A percentile compares a stretch with the other conserved stretches of the same genome.
These are phyloP conservation scores for Tetranychus truncatus DNA, from an alignment of 2,888 invertebrate species.

Conservation along the genomic window DNA sequence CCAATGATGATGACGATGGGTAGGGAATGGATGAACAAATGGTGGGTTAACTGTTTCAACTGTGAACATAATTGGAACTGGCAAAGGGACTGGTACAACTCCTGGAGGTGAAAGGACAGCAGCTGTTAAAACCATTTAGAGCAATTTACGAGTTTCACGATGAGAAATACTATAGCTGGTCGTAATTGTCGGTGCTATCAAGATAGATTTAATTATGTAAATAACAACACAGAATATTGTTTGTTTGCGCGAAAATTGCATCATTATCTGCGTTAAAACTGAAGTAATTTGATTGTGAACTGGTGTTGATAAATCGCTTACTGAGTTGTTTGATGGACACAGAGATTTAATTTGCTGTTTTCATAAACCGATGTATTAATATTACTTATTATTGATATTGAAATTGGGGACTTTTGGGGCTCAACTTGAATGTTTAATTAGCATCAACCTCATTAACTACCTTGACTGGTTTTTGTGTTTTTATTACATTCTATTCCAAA, in stretches of 20 bases:
- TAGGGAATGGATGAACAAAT: neutral
- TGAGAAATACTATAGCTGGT: neutral
- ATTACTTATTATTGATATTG: too few species aligned
- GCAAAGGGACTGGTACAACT: neutral
- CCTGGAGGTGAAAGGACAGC: neutral
- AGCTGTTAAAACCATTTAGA: neutral
- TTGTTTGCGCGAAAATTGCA: neutral
- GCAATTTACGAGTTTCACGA: neutral
- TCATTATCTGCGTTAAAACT: neutral
- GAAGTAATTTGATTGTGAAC: too few species aligned
- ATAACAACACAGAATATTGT: neutral
- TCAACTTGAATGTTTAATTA: neutral
- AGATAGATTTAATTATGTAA: neutral
- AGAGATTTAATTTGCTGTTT: too few species aligned
- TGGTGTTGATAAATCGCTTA: too few species aligned
- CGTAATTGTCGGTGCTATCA: neutral
- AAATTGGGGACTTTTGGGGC: neutral
- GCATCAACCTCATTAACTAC: neutral
- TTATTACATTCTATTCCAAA: neutral
- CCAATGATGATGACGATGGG: neutral
- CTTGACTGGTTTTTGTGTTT: neutral
- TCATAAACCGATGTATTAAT: too few species aligned
- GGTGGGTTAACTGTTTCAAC: conserved; percentile 5
- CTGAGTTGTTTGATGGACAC: too few species aligned
- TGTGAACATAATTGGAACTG: neutral